A percentile compares a stretch with the other conserved stretches of the same genome.
Conservation (phyloP, 2,888 invertebrate genomes). For the Octodonta nipae region DNA sequence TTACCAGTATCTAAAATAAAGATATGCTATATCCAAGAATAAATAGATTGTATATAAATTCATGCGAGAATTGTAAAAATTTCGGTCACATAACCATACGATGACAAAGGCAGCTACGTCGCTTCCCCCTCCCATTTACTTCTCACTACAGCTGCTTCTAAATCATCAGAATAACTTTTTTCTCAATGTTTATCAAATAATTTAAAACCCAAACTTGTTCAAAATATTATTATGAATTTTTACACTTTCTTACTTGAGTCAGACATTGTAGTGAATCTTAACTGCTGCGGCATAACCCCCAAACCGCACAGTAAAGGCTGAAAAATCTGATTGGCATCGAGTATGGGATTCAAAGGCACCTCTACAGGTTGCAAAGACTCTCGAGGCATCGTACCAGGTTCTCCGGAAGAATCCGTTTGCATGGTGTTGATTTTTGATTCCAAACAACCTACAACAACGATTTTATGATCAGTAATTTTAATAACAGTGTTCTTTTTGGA, state of each 20-base stretch:
- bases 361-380: constrained; percentile 21
- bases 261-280: constrained; percentile 39
- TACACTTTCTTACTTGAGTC: constrained; percentile 26
- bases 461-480: background rate
- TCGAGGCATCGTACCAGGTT: constrained; percentile 41
- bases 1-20: constrained; percentile 35
- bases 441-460: constrained; percentile 23
- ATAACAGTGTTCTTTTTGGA: too few relatives aligned
- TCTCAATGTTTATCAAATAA: too few relatives aligned
- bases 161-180: too few relatives aligned
- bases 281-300: constrained; percentile 82
- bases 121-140: too few relatives aligned
- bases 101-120: too few relatives aligned
- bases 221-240: background rate
- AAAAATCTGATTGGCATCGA: constrained; percentile 88
- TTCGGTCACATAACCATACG: too few relatives aligned
- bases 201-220: constrained; percentile 2
- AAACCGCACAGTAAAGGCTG: constrained; percentile 80
- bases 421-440: constrained; percentile 33
- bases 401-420: constrained; percentile 33
- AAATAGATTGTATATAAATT: too few relatives aligned
- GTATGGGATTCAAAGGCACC: constrained; percentile 44
- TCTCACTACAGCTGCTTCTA: too few relatives aligned
- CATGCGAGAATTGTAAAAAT: too few relatives aligned
- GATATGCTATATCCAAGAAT: too few relatives aligned